Evolutionary conservation across 2,888 invertebrate species (phyloP).

Genomic region (Panopea generosa): DNA sequence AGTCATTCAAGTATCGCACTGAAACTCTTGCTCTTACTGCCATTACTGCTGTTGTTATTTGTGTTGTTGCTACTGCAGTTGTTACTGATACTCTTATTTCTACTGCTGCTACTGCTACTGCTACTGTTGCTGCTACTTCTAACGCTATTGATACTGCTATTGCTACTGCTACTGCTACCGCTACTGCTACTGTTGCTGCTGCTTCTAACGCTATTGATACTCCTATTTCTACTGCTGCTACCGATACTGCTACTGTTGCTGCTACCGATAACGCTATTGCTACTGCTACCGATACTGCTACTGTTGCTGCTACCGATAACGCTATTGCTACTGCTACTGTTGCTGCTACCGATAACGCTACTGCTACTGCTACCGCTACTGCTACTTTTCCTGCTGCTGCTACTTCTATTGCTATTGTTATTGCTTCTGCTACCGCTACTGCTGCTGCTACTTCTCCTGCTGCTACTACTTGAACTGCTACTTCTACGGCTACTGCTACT

Average conservation of each 20-base stretch:
- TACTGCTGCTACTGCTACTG: slow-evolving; percentile 17
- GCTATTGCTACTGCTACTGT: slow-evolving; percentile 9
- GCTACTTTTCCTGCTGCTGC: slow-evolving; percentile 5
- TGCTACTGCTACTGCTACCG: slow-evolving; percentile 17
- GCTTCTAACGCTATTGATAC: neutral
- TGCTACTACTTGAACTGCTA: slow-evolving; percentile 12
- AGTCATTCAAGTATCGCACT: too few relatives aligned
- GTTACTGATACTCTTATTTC: neutral
- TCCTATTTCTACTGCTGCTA: neutral
- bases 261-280: neutral
- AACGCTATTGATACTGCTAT: slow-evolving; percentile 20
- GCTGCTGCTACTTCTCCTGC: slow-evolving; percentile 11
- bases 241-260: neutral
- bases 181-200: slow-evolving; percentile 4
- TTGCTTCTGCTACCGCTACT: slow-evolving; percentile 18
- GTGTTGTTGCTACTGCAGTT: slow-evolving; percentile 15
- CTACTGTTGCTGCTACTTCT: slow-evolving; percentile 16
- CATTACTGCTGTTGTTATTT: slow-evolving; percentile 6
- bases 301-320: neutral
- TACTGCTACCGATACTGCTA: slow-evolving; percentile 6
- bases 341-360: slow-evolving; percentile 1
- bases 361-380: slow-evolving; percentile 3
- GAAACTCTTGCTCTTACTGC: slow-evolving; percentile 5
- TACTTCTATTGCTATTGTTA: slow-evolving; percentile 14
- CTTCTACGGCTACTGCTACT: slow-evolving; percentile 14